Conservation (phyloP, 2,113 vertebrate species). For the Notarius quadriscutis region DNA sequence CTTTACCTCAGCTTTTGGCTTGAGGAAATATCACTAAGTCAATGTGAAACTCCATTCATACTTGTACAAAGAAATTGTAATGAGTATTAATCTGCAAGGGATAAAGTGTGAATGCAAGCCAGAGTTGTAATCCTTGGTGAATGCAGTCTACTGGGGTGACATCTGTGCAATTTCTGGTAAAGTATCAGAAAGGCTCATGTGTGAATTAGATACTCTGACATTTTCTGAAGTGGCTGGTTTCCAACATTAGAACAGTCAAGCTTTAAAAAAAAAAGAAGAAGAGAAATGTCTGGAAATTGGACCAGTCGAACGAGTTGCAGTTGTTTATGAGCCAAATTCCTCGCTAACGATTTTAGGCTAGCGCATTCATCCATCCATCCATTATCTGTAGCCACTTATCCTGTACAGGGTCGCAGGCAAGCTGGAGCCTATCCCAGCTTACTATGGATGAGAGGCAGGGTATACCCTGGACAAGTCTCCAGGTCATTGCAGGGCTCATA, state of each 20-base stretch:
- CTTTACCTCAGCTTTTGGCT: neutral
- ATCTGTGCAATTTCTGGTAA: neutral
- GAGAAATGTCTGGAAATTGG: neutral
- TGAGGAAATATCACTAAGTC: neutral
- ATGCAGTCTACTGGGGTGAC: too few relatives aligned
- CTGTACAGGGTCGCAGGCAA: too few relatives aligned
- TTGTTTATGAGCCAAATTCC: neutral
- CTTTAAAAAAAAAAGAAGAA: neutral
- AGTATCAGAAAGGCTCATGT: neutral
- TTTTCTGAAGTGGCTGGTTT: neutral
- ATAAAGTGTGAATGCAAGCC: neutral
- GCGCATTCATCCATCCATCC: neutral
- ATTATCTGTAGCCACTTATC: too few relatives aligned
- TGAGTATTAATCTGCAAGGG: neutral
- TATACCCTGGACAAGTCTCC: too few relatives aligned
- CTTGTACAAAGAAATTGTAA: neutral
- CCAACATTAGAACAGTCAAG: neutral
- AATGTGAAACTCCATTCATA: neutral
- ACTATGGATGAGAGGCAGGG: too few relatives aligned
- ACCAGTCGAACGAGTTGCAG: neutral
- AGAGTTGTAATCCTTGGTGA: constrained; percentile 11
- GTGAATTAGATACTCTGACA: neutral
- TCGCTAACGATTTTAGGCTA: neutral
- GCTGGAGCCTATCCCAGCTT: too few relatives aligned
- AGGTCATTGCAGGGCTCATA: too few relatives aligned